Conservation (phyloP, 2,797 vertebrate species). For the Lutjanus campechanus region DNA sequence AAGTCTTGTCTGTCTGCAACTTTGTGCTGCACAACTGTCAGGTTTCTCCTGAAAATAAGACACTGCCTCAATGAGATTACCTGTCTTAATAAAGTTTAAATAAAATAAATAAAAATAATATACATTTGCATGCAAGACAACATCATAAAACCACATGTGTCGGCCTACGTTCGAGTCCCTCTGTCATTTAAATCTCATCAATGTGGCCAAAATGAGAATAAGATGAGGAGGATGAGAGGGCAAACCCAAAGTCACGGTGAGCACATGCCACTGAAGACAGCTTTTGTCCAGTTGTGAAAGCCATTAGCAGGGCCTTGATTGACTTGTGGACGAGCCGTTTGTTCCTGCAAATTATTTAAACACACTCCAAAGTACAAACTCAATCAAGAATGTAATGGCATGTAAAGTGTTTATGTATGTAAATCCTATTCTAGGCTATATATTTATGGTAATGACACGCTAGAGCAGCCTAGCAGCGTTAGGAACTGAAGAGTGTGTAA, state of each 20-base stretch:
- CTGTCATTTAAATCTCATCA: constrained; percentile 8
- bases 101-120: too few species aligned
- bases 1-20: too few species aligned
- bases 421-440: constrained; percentile 80
- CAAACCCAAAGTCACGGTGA: constrained; percentile 1
- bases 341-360: constrained; percentile 67
- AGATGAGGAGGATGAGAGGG: background rate
- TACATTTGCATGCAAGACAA: background rate
- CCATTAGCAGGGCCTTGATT: constrained; percentile 51
- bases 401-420: constrained; percentile 80
- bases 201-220: background rate
- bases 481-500: constrained; percentile 81
- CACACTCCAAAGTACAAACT: constrained; percentile 70
- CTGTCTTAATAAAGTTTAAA: too few species aligned
- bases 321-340: constrained; percentile 48
- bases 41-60: too few species aligned
- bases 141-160: background rate
- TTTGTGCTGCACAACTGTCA: too few species aligned
- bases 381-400: constrained; percentile 77
- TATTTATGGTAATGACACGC: constrained; percentile 81
- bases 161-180: background rate
- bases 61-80: too few species aligned
- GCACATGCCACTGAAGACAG: constrained; percentile 12
- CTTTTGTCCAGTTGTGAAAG: constrained; percentile 52
- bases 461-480: constrained; percentile 72